Evolutionary conservation across 1,140 invertebrate species (phyloP), one percentile per base, ranked within the genome.

Genomic region (Drosophila sp.): DNA sequence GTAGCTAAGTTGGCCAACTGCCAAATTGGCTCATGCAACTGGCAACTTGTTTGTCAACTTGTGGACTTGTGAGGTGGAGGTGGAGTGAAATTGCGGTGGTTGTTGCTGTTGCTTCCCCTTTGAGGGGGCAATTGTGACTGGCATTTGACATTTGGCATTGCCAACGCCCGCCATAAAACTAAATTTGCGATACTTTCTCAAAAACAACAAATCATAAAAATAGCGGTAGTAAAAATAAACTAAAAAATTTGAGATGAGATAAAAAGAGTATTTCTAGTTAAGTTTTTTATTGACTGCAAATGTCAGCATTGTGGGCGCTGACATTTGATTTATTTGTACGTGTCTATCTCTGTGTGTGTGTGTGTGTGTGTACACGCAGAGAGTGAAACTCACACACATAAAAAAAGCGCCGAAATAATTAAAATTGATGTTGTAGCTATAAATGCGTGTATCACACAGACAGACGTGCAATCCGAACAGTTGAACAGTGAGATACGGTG

Each of bases 271-370:
- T 65, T 65, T 48, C 32, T 57, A 38, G 51, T n/a, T 16, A 43
- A 7, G 5, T 29, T 50, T 66, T 67, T 72, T 59, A 72, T 72
- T 53, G 56, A 72, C 64, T 67, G 63, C 64, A 73, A 56, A 73
- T 69, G 71, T 73, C 64, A 69, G 65, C 50, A 40, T 34, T 72
- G 71, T 73, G 65, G 71, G 71, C 71, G 71, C 71, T 61, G 71
- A 73, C 65, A 73, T 69, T 69, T 73, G 71, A 69, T 62, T 69
- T 73, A 72, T 53, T 40, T 21, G 40, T n/a, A 9, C n/a, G 14
- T 14, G 25, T 14, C 13, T 14, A 13, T 8, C n/a, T 32, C n/a
- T 34, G 14, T 50, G 25, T 29, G 50, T 8, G 25, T 14, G 25
- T 14, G 25, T 7, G 25, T 32, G 27, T 34, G 14, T 50, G 25